Percentiles rank a stretch among this genome's conserved stretches.
phyloP scores from a whole-genome alignment of 1,140 invertebrate species.

The Drosophila quadrilineata region DNA sequence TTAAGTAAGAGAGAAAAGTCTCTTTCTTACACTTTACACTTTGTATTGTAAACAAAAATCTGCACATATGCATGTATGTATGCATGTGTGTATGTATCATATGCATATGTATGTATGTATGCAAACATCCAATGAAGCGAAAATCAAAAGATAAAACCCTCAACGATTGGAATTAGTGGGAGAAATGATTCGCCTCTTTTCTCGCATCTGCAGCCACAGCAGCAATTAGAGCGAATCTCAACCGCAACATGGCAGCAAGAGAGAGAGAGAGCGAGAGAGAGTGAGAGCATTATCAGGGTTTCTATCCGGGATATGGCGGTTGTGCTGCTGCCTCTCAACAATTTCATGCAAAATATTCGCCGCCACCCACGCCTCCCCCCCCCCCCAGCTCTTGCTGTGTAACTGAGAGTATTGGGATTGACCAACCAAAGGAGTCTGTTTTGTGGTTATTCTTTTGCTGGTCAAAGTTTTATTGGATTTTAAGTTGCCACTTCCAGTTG shows the following conservation, averaged over 20 bases:
- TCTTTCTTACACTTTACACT: slow-evolving; percentile 13
- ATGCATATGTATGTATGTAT: too few relatives aligned
- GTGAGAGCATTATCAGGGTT: slow-evolving; percentile 34
- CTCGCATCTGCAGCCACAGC: too few relatives aligned
- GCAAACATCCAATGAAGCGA: slow-evolving; percentile 2
- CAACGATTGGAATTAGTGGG: neutral
- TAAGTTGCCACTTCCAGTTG: neutral
- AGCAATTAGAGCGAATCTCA: slow-evolving; percentile 31
- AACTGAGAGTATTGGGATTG: too few relatives aligned
- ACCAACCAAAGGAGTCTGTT: too few relatives aligned
- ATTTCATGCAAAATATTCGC: too few relatives aligned
- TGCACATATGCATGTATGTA: too few relatives aligned
- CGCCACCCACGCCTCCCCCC: too few relatives aligned
- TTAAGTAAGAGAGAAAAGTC: neutral
- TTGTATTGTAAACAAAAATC: slow-evolving; percentile 18
- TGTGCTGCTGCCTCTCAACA: too few relatives aligned
- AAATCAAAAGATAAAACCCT: slow-evolving; percentile 1
- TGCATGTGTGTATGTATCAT: too few relatives aligned
- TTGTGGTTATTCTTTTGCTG: slow-evolving; percentile 11
- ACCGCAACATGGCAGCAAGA: slow-evolving; percentile 14
- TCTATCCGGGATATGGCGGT: slow-evolving; percentile 23
- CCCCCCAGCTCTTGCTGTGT: too few relatives aligned
- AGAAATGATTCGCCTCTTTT: too few relatives aligned
- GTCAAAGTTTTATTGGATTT: slow-evolving; percentile 16
- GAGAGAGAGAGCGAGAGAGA: too few relatives aligned